Evolutionary conservation across 2,113 vertebrate species (phyloP), one percentile per base, ranked within the genome.

Genomic region (Laticauda laticaudata): DNA sequence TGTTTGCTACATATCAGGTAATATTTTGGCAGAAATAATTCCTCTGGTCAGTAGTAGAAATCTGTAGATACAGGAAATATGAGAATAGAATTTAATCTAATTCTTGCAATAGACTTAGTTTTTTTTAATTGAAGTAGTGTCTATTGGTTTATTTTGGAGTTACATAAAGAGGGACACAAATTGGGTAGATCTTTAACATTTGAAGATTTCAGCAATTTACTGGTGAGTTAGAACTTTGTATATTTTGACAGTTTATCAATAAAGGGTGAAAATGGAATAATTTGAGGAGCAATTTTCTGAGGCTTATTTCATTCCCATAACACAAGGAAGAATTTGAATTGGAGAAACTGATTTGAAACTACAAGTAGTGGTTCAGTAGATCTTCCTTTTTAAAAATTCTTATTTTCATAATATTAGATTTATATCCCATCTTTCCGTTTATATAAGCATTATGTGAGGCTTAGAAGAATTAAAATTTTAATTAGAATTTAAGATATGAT

Each of bases 341-440:
- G 21, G 8, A 34, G 24, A 81, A n/a, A 24, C 26, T 21, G 18
- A 87, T n/a, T 75, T 0, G 0, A 24, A 21, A 43, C 5, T 1
- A 48, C 5, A 61, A 48, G 69, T 20, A 86, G 18, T 45, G 39
- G 26, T 2, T 5, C n/a, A 43, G 18, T 59, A n/a, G 24, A 34
- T 20, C 54, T 64, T 90, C 54, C 8, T 64, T 21, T 89, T 55
- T 7, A 24, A 14, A n/a, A 48, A 69, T 91, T 11, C n/a, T 45
- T 55, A 24, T 12, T 23, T 54, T 10, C 20, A 21, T 57, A 91
- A 59, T 85, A 39, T 43, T 81, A 81, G 75, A 23, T 81, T 81
- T 81, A 81, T 81, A 43, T 7, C 34, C 69, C 34, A 81, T 81
- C 18, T 81, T 39, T 43, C 7, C 21, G 18, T 81, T 81, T 81